Percentiles rank a stretch among this genome's conserved stretches.
These are phyloP conservation scores for Chlorocebus sabaeus DNA, from an alignment of 2,113 vertebrate genomes.

Conservation along the genomic window DNA sequence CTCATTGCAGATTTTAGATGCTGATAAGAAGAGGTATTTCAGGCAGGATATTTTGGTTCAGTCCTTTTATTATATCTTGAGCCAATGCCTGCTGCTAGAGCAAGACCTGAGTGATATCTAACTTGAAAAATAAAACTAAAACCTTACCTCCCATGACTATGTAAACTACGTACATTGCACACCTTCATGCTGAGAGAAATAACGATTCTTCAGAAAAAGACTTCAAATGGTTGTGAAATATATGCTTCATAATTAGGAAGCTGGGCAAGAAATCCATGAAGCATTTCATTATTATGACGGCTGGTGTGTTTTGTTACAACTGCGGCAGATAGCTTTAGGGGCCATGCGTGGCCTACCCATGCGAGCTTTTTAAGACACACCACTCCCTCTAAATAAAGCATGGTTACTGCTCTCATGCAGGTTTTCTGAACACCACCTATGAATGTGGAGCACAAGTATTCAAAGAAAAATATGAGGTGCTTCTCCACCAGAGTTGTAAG, in stretches of 20 bases:
- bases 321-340: not conserved
- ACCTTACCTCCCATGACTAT: conserved; percentile 13
- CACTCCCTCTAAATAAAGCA: not conserved
- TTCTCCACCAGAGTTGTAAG: conserved; percentile 8
- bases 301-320: not conserved
- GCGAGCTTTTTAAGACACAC: not conserved
- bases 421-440: not conserved
- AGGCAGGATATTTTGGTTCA: not conserved
- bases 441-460: not conserved
- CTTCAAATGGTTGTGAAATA: conserved; percentile 54
- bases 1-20: not conserved
- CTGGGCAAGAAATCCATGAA: not conserved
- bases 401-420: not conserved
- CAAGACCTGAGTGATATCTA: not conserved
- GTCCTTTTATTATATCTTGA: conserved; percentile 31
- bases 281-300: not conserved
- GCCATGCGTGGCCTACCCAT: not conserved
- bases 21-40: not conserved
- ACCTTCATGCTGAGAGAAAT: conserved; percentile 53
- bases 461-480: conserved; percentile 27
- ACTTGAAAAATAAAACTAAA: conserved; percentile 50
- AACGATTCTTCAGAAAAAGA: conserved; percentile 46
- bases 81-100: not conserved
- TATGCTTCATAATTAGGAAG: conserved; percentile 53
- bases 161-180: conserved; percentile 3